These are phyloP conservation scores for Drosophila infuscata DNA, from an alignment of 2,888 invertebrate genomes.

Conservation along the genomic window DNA sequence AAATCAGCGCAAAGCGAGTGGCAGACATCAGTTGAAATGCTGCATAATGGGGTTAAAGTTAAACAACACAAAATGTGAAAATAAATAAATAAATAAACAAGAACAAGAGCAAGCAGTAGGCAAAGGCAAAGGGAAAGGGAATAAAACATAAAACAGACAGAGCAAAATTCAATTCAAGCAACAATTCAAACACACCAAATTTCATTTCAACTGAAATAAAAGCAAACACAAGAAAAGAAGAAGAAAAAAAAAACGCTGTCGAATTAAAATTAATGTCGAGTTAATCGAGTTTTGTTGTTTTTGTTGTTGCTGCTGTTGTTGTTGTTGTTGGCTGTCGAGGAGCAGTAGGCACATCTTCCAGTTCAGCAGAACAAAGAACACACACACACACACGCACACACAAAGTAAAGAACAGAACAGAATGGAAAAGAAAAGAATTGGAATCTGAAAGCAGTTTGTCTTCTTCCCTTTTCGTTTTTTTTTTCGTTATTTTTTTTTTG, in stretches of 20 bases:
- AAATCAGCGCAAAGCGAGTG: slow-evolving; percentile 52
- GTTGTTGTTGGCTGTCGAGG: slow-evolving; percentile 50
- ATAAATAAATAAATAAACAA: slow-evolving; percentile 33
- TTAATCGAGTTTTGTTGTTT: slow-evolving; percentile 83
- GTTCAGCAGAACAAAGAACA: slow-evolving; percentile 60
- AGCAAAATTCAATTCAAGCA: slow-evolving; percentile 57
- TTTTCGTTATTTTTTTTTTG: slow-evolving; percentile 31
- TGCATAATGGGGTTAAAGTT: slow-evolving; percentile 71
- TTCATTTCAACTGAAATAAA: slow-evolving; percentile 41
- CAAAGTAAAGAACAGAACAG: slow-evolving; percentile 22
- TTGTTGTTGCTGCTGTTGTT: slow-evolving; percentile 71
- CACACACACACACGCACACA: slow-evolving; percentile 6
- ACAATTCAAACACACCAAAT: slow-evolving; percentile 57
- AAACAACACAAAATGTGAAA: slow-evolving; percentile 42
- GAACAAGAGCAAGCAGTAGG: slow-evolving; percentile 28
- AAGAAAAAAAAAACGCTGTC: slow-evolving; percentile 74
- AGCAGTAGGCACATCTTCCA: slow-evolving; percentile 58
- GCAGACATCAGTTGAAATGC: slow-evolving; percentile 40
- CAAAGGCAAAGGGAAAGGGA: slow-evolving; percentile 33
- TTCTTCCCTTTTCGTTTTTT: slow-evolving; percentile 64
- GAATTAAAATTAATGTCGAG: slow-evolving; percentile 84
- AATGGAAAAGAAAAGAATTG: slow-evolving; percentile 59
- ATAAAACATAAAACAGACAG: slow-evolving; percentile 50
- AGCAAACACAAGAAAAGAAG: slow-evolving; percentile 27
- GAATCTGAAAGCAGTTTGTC: slow-evolving; percentile 80